Conservation (phyloP, 2,113 vertebrate species). For the Silurus glanis region DNA sequence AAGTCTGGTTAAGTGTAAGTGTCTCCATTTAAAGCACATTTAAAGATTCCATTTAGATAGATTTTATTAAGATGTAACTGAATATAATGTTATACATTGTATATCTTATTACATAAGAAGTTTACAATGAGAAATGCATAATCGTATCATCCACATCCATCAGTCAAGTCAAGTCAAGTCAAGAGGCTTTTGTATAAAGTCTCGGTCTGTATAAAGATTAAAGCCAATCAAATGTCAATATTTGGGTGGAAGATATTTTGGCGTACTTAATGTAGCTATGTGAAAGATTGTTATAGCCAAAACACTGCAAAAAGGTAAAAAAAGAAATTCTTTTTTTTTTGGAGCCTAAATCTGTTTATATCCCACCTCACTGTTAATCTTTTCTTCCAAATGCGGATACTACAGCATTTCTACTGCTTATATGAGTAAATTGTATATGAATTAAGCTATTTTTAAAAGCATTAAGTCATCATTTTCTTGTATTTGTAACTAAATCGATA, state of each 20-base stretch:
- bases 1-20: not conserved
- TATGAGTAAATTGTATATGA: conserved; percentile 9
- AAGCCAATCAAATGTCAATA: too few species aligned
- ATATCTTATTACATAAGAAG: not conserved
- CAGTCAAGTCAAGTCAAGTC: too few species aligned
- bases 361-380: not conserved
- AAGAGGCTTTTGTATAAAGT: too few species aligned
- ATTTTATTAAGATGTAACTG: not conserved
- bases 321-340: not conserved
- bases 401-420: not conserved
- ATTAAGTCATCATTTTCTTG: conserved; percentile 9
- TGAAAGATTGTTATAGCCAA: not conserved
- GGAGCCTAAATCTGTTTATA: not conserved
- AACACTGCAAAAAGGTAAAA: not conserved
- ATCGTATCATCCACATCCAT: not conserved
- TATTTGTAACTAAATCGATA: conserved; percentile 28
- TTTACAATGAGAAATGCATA: not conserved
- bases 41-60: not conserved
- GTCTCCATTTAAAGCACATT: not conserved
- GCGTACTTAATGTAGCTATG: not conserved
- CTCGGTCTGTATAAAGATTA: too few species aligned
- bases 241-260: not conserved
- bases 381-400: not conserved
- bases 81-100: not conserved
- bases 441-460: conserved; percentile 31